Conservation (phyloP, 2,113 vertebrate species). For the Felis catus region F.catus_Fca126_mat1.0 CM031419.1:90712001-90712500, state of each 20-base stretch:
- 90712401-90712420: not conserved
- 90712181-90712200: constrained; percentile 66
- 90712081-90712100: constrained; percentile 48
- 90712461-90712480: not conserved
- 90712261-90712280: constrained; percentile 51
- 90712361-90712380: not conserved
- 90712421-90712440: not conserved
- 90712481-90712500: not conserved
- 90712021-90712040: constrained; percentile 64
- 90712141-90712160: constrained; percentile 39
- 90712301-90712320: constrained; percentile 33
- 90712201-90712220: constrained; percentile 52
- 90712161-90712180: constrained; percentile 64
- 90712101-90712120: constrained; percentile 60
- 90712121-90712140: constrained; percentile 81
- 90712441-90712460: not conserved
- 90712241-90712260: not conserved
- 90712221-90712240: constrained; percentile 26
- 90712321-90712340: not conserved
- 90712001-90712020: constrained; percentile 55
- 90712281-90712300: constrained; percentile 47
- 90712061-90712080: constrained; percentile 65
- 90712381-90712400: not conserved
- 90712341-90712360: not conserved
- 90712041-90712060: constrained; percentile 66